These are phyloP conservation scores for Caenorhabditis elegans DNA, from an alignment of 1,140 invertebrate species.

Conservation along the genomic window WBcel235 BX284606.5:14425501-14426000, in stretches of 20 bases:
- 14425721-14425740: slow-evolving; percentile 55
- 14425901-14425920: too few relatives aligned
- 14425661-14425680: slow-evolving; percentile 23
- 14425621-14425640: not conserved
- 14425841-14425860: too few relatives aligned
- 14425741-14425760: slow-evolving; percentile 55
- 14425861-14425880: too few relatives aligned
- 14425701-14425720: slow-evolving; percentile 52
- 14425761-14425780: slow-evolving; percentile 49
- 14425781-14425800: slow-evolving; percentile 50
- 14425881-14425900: too few relatives aligned
- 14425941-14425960: too few relatives aligned
- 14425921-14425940: too few relatives aligned
- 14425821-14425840: not conserved
- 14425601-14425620: not conserved
- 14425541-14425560: not conserved
- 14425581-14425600: not conserved
- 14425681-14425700: slow-evolving; percentile 56
- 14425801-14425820: slow-evolving; percentile 24
- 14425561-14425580: not conserved
- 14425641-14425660: not conserved
- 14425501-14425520: not conserved
- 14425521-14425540: not conserved
- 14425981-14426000: too few relatives aligned
- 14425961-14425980: too few relatives aligned